phyloP scores from a whole-genome alignment of 2,888 invertebrate species.

The Idaea aversata region DNA sequence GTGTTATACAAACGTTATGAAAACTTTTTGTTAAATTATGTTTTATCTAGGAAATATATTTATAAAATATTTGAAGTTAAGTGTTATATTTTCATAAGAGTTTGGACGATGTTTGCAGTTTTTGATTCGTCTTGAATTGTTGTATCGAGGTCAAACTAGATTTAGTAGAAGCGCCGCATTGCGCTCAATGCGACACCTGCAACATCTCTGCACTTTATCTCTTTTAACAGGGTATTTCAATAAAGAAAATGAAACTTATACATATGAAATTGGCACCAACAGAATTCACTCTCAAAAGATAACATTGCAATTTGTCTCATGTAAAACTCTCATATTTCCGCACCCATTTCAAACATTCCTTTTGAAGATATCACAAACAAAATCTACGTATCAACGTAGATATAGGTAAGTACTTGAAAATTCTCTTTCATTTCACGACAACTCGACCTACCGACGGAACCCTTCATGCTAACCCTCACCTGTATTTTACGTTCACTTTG shows the following conservation, averaged over 20 bases:
- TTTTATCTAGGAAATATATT: background rate
- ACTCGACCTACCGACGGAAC: background rate
- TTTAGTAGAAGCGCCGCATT: slow-evolving; percentile 65
- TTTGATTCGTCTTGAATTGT: background rate
- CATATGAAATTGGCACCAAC: no score
- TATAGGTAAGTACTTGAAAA: background rate
- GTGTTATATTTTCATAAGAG: background rate
- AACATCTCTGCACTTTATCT: slow-evolving; percentile 48
- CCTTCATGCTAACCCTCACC: background rate
- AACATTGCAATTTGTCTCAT: no score
- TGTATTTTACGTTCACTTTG: background rate
- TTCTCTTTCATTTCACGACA: background rate
- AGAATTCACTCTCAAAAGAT: no score
- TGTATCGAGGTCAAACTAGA: slow-evolving; percentile 66
- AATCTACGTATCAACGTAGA: background rate
- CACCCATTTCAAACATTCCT: background rate
- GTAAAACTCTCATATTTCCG: background rate
- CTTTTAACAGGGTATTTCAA: slow-evolving; percentile 9
- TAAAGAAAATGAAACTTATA: background rate
- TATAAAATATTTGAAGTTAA: background rate
- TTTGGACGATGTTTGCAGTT: background rate
- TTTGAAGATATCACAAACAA: background rate
- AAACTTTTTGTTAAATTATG: no score
- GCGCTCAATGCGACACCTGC: slow-evolving; percentile 71
- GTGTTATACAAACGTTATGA: background rate